A percentile compares a stretch with the other conserved stretches of the same genome.
These are phyloP conservation scores for Theretra japonica DNA, from an alignment of 2,888 invertebrate genomes.

Conservation along the genomic window DNA sequence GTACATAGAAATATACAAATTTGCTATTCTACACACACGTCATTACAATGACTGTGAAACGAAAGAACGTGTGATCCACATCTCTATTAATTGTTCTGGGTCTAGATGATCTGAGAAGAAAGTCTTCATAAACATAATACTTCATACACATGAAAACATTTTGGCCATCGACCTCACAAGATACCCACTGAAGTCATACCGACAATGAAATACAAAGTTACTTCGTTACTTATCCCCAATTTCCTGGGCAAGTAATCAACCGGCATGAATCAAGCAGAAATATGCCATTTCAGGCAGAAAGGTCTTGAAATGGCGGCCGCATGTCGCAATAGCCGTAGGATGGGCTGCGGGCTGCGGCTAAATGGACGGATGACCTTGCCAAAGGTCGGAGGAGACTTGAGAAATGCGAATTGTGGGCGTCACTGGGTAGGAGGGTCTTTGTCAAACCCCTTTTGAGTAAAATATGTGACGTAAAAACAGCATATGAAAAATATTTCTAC, in stretches of 20 bases:
- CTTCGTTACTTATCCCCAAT: not conserved
- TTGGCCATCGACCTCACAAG: no score
- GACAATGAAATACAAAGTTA: not conserved
- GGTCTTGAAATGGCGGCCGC: constrained; percentile 4
- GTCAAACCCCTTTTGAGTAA: not conserved
- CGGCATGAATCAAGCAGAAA: not conserved
- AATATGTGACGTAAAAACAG: not conserved
- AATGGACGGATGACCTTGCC: not conserved
- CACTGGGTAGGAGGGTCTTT: not conserved
- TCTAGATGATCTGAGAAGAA: no score
- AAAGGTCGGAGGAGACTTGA: not conserved
- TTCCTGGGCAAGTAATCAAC: not conserved
- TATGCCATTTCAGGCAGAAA: not conserved
- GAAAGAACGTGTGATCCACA: no score
- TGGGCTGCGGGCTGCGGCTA: not conserved
- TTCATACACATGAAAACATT: no score
- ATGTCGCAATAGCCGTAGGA: not conserved
- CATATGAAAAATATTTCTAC: no score
- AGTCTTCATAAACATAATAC: no score
- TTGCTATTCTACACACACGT: no score
- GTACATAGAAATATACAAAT: no score
- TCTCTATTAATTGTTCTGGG: no score
- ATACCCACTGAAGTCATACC: not conserved
- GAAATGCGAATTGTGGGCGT: not conserved
- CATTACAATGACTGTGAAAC: no score